Evolutionary conservation across 2,888 invertebrate species (phyloP).

Genomic region (Pseudococcus longispinus): DNA sequence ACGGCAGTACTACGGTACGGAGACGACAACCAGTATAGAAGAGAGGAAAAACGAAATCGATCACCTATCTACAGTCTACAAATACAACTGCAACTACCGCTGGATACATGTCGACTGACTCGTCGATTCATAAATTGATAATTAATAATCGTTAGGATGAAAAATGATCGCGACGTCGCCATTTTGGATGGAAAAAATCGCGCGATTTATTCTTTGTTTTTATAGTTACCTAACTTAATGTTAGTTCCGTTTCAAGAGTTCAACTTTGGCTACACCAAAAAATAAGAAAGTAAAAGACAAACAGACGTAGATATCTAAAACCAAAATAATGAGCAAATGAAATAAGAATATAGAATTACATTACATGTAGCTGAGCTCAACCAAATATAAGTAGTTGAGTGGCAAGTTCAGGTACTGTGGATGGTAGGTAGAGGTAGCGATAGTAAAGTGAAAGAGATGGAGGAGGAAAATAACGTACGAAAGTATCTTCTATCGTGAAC

Average conservation of each 20-base stretch:
- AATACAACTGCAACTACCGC: not conserved
- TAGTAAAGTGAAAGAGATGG: not conserved
- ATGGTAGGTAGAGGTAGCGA: no score
- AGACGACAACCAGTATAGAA: not conserved
- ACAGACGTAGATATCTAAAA: not conserved
- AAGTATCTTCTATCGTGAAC: not conserved
- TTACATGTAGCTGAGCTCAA: not conserved
- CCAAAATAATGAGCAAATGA: not conserved
- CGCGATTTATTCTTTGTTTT: not conserved
- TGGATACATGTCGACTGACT: not conserved
- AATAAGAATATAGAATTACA: not conserved
- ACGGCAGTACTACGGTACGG: not conserved
- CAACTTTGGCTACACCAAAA: not conserved
- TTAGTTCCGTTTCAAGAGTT: not conserved
- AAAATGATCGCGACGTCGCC: conserved; percentile 47
- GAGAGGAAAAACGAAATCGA: not conserved
- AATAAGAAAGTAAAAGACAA: not conserved
- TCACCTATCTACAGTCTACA: not conserved
- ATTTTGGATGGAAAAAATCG: conserved; percentile 32
- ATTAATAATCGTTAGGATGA: conserved; percentile 53
- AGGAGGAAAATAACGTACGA: not conserved
- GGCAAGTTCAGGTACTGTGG: not conserved
- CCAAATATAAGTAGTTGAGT: not conserved
- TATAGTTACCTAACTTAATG: no score
- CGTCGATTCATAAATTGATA: conserved; percentile 26